Conservation (phyloP, 2,888 invertebrate species). For the Lepidocyrtoides sp. region DNA sequence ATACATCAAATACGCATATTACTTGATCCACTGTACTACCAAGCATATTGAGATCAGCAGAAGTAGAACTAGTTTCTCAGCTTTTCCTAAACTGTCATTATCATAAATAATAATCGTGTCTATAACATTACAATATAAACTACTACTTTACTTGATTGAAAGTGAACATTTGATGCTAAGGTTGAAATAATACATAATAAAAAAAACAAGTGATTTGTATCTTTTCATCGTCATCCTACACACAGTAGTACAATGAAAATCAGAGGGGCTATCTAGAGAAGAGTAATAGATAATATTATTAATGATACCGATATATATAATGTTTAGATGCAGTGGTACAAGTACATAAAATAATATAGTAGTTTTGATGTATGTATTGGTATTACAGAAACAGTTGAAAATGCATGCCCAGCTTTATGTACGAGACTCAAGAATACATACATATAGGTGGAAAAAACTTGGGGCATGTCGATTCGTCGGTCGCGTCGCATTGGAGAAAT, state of each 20-base stretch:
- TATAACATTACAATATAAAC: constrained; percentile 45
- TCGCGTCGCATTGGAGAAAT: background rate
- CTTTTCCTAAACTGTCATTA: constrained; percentile 72
- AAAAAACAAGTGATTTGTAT: constrained; percentile 37
- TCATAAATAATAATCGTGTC: constrained; percentile 69
- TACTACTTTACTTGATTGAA: constrained; percentile 23
- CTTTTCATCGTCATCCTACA: background rate
- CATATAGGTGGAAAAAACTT: constrained; percentile 14
- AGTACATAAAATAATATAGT: no score
- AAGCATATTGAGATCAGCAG: constrained; percentile 27
- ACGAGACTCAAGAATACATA: no score
- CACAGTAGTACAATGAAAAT: background rate
- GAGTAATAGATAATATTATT: no score
- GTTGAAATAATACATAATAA: constrained; percentile 29
- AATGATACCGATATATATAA: background rate
- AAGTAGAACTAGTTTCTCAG: constrained; percentile 68
- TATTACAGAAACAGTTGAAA: background rate
- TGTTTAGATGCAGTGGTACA: background rate
- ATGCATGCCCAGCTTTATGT: no score
- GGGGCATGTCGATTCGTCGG: constrained; percentile 40
- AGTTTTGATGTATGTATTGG: background rate
- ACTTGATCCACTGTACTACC: background rate
- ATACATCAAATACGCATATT: background rate
- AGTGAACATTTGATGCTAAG: constrained; percentile 36
- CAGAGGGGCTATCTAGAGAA: constrained; percentile 13